Base-by-base conservation (phyloP, 2,888 invertebrate species). In the Hydrotaea cyrtoneurina region DNA sequence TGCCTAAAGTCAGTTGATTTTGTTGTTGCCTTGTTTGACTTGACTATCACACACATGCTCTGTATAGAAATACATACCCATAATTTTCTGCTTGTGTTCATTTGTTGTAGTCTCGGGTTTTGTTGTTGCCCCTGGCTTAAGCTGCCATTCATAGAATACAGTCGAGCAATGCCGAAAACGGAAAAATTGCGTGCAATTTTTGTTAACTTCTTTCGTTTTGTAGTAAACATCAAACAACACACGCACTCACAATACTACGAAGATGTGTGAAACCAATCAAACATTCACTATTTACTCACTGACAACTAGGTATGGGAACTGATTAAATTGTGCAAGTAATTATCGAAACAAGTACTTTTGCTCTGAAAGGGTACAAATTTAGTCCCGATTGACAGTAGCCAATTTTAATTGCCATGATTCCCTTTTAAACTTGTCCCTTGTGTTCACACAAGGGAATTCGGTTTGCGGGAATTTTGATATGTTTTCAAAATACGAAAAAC, bases 211-310 rank as follows among this genome's bases (percentile, higher is more conserved):
- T 50, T 50, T 2, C 31, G 31, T 31, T n/a, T 50, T n/a, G 5
- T 50, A 50, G 50, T n/a, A 50, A 50, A 50, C 50, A 50, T 5
- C n/a, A 50, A 15, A 39, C 11, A 39, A 7, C 11, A 39, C 39
- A 39, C 39, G 13, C 39, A 50, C 2, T 7, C 43, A n/a, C 50
- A 50, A n/a, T n/a, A 55, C 55, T 55, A 53, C 53, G n/a, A 8
- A 46, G 2, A 5, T 55, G 55, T 55, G 19, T 17, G 55, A 55
- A 55, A 8, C 55, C 21, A 3, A 21, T 15, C 50, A 59, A 59
- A 10, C 59, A 59, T 59, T 59, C 59, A 59, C 26, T 59, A 23
- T 26, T 59, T 23, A 13, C 43, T 43, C 43, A n/a, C n/a, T n/a
- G n/a, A n/a, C n/a, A n/a, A n/a, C n/a, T n/a, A n/a, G n/a, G n/a